Conservation (phyloP, 2,113 vertebrate genomes). For the Paralichthys olivaceus region DNA sequence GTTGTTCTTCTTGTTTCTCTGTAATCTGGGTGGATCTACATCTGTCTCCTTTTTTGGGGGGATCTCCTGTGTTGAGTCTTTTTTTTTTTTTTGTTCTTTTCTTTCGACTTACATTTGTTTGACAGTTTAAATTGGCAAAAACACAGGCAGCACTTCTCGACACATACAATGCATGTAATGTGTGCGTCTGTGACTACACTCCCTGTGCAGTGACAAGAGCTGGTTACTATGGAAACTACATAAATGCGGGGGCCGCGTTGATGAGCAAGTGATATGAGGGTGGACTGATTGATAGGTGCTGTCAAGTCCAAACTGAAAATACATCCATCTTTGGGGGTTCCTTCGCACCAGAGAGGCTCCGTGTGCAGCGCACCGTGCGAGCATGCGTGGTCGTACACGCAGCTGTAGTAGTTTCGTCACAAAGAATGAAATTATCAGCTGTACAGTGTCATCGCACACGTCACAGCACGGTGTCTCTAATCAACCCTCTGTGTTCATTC, state of each 20-base stretch:
- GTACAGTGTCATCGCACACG: constrained; percentile 5
- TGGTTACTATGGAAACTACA: constrained; percentile 65
- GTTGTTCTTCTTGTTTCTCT: background rate
- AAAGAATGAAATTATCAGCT: constrained; percentile 34
- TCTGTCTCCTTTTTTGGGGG: background rate
- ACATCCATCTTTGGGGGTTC: constrained; percentile 18
- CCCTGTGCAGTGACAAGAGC: constrained; percentile 12
- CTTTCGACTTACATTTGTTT: background rate
- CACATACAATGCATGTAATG: background rate
- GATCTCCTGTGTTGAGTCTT: background rate
- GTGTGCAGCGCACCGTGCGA: background rate
- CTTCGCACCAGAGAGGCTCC: background rate
- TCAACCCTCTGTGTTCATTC: background rate
- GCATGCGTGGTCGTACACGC: background rate
- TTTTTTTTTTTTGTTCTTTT: background rate
- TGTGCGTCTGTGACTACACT: constrained; percentile 11
- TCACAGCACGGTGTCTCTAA: constrained; percentile 10
- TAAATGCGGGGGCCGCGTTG: constrained; percentile 14
- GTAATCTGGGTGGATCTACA: background rate
- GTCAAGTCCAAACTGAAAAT: constrained; percentile 8
- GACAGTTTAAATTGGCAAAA: background rate
- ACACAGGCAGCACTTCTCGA: background rate
- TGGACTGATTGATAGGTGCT: constrained; percentile 41
- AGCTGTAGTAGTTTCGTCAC: too few species aligned
- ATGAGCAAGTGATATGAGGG: constrained; percentile 20